phyloP scores from a whole-genome alignment of 2,113 vertebrate genomes.

The Clarias batrachus region DNA sequence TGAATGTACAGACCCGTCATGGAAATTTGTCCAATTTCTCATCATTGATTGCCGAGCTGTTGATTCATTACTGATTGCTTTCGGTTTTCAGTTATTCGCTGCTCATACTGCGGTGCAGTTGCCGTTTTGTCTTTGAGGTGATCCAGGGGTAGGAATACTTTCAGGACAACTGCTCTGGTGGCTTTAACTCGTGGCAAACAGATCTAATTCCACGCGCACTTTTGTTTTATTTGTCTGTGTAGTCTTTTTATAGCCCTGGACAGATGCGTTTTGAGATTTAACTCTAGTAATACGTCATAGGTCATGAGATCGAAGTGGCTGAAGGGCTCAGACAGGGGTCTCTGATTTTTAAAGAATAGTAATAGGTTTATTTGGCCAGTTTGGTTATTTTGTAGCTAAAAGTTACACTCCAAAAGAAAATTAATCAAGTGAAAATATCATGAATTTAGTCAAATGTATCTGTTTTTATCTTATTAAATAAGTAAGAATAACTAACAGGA shows the following conservation, averaged over 20 bases:
- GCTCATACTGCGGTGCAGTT: neutral
- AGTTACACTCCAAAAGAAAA: too few species aligned
- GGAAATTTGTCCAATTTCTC: neutral
- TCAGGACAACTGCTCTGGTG: slow-evolving; percentile 24
- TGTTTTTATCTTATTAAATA: too few species aligned
- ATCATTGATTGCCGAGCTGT: neutral
- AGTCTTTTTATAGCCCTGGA: slow-evolving; percentile 37
- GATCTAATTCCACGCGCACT: slow-evolving; percentile 27
- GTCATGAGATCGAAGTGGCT: neutral
- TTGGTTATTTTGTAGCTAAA: neutral
- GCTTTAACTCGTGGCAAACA: slow-evolving; percentile 3
- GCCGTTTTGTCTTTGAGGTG: neutral
- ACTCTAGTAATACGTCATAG: neutral
- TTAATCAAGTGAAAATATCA: too few species aligned
- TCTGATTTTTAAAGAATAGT: neutral
- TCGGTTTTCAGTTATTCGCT: neutral
- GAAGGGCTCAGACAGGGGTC: neutral
- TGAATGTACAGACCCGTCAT: neutral
- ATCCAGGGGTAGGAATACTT: slow-evolving; percentile 5
- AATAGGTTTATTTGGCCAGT: neutral
- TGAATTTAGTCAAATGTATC: too few species aligned
- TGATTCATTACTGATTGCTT: neutral
- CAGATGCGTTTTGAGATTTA: slow-evolving; percentile 12
- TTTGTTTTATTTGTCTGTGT: slow-evolving; percentile 38
- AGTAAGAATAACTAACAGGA: too few species aligned